Percentiles rank a stretch among this genome's conserved stretches.
phyloP scores from a whole-genome alignment of 1,140 invertebrate species.

The Augochlora pura region DNA sequence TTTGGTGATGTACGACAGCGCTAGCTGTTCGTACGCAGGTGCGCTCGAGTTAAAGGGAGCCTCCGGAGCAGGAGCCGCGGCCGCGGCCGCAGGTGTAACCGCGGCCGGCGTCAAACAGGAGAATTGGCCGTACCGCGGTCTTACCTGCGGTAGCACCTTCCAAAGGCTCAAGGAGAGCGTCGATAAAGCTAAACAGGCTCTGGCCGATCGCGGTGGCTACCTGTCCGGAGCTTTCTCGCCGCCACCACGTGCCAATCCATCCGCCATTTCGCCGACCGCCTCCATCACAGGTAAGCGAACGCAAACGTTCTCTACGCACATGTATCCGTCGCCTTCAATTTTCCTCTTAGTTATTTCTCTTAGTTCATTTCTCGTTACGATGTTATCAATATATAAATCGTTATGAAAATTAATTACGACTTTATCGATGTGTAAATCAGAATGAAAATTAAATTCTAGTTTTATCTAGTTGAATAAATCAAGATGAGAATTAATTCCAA shows the following conservation, averaged over 20 bases:
- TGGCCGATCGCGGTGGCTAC: slow-evolving; percentile 81
- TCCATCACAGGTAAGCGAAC: slow-evolving; percentile 76
- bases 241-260: slow-evolving; percentile 75
- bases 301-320: too few relatives aligned
- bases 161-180: slow-evolving; percentile 93
- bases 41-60: slow-evolving; percentile 91
- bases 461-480: too few relatives aligned
- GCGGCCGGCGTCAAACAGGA: slow-evolving; percentile 80
- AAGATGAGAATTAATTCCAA: too few relatives aligned
- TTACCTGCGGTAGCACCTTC: slow-evolving; percentile 84
- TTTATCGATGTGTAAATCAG: too few relatives aligned
- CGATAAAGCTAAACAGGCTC: slow-evolving; percentile 92
- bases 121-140: slow-evolving; percentile 79
- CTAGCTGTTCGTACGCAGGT: slow-evolving; percentile 91
- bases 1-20: slow-evolving; percentile 92
- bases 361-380: too few relatives aligned
- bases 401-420: too few relatives aligned
- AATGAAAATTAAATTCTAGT: too few relatives aligned
- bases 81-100: slow-evolving; percentile 71
- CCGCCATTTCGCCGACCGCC: slow-evolving; percentile 74
- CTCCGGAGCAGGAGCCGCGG: slow-evolving; percentile 72
- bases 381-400: too few relatives aligned
- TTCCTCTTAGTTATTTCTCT: too few relatives aligned
- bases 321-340: too few relatives aligned
- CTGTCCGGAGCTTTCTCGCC: slow-evolving; percentile 79